Base-by-base conservation (phyloP, 1,140 invertebrate species). In the Euschistus heros region DNA sequence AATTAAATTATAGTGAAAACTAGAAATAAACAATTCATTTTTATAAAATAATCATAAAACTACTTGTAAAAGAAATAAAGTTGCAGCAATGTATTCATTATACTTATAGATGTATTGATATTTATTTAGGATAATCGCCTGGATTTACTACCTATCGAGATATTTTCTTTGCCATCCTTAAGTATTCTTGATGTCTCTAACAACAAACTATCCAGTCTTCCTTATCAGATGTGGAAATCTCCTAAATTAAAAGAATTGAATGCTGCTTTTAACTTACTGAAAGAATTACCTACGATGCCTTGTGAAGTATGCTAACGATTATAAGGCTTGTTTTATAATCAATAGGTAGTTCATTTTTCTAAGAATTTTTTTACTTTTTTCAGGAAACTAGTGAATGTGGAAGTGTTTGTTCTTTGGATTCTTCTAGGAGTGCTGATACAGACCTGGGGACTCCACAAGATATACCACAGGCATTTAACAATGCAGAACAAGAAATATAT, bases 191-290 rank as follows among this genome's bases (percentile, higher is more conserved):
- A 98, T 75, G 83, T 95, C 0, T 93, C 93, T 0, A 92, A 96
- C 73, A 99, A 99, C 75, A 92, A 93, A 74, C 76, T 99, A n/a
- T 86, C 88, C 52, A 78, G 81, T 62, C 74, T 98, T 42, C 94
- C 95, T 0, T 82, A 86, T 57, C 85, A 86, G 66, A 79, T 98
- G 75, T 99, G 97, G 97, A 77, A 82, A n/a, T 83, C 92, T 0
- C 90, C 91, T 0, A 88, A 88, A 67, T 76, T 98, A 26, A 84
- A 90, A 65, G 94, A 97, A 75, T 74, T 98, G 14, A 97, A 97
- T 75, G 85, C 88, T 0, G 87, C 93, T 0, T 85, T 95, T 68
- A 99, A 98, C 80, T 78, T 92, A n/a, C 75, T 97, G 2, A 81
- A 82, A 47, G 86, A 89, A 68, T 77, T 98, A 33, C 93, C 93